Base-by-base conservation (phyloP, 1,140 invertebrate species). In the Euwallacea similis region DNA sequence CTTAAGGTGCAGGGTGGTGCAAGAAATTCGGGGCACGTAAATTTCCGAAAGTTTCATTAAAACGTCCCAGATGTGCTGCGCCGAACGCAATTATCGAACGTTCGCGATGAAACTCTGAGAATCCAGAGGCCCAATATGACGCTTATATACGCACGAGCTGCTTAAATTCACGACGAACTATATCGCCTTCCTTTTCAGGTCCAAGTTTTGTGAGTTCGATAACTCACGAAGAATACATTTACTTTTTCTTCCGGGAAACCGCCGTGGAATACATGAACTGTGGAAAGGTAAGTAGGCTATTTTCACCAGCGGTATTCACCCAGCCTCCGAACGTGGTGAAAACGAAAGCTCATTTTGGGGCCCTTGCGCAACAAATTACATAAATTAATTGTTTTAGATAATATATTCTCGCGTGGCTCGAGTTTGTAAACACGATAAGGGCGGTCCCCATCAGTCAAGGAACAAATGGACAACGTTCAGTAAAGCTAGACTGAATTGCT, bases 241-340 rank as follows among this genome's bases (percentile, higher is more conserved):
- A 98, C 82, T 98, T 99, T 85, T 98, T 98, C 85, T 98, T 97
- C 81, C 88, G 96, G 46, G 96, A 98, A 85, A 94, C 93, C 9
- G 95, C 95, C 46, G 94, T 97, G 11, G 96, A 98, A 83, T 96
- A 92, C 81, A 95, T 96, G 85, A 98, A 98, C 83, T 98, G 95
- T 82, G 95, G 95, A 81, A 97, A 95, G 86, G 91, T 93, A 72
- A 60, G 55, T 11, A n/a, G 46, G 21, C 21, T 4, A 4, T 33
- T 33, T 33, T 33, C 21, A 33, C 21, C 21, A 33, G 21, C 21
- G 21, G 21, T 33, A 33, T 33, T 33, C 4, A 33, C 21, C 21
- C 1, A 33, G 21, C 21, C 21, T 33, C 21, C 21, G 21, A 33
- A 4, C 1, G 21, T 33, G 21, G 21, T 4, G 21, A 33, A 33